phyloP scores from a whole-genome alignment of 2,113 vertebrate genomes.

The Agapornis roseicollis region DNA sequence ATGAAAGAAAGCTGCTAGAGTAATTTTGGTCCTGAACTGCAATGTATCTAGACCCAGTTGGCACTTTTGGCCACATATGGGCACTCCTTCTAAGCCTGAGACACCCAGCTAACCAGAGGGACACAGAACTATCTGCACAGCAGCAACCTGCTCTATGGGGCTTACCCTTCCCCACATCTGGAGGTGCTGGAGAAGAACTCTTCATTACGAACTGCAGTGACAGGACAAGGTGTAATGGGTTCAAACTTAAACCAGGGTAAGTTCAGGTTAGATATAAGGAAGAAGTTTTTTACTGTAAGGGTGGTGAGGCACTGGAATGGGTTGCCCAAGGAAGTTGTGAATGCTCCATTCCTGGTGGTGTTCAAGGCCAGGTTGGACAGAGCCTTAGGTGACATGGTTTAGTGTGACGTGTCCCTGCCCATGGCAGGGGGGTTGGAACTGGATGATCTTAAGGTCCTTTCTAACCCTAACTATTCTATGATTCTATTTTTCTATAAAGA shows the following conservation, averaged over 20 bases:
- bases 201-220: background rate
- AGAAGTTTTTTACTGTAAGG: background rate
- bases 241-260: background rate
- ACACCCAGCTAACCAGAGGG: background rate
- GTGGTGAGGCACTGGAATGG: background rate
- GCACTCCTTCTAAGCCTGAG: background rate
- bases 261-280: background rate
- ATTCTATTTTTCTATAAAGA: background rate
- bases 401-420: background rate
- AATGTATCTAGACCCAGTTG: background rate
- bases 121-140: background rate
- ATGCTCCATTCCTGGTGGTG: background rate
- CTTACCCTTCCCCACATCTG: rapidly evolving
- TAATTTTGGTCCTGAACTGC: background rate
- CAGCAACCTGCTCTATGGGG: rapidly evolving
- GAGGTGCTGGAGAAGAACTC: background rate
- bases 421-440: background rate
- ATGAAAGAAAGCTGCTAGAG: background rate
- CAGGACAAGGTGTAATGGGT: background rate
- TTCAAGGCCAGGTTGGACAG: background rate
- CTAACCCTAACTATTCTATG: too few species aligned
- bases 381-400: background rate
- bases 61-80: background rate
- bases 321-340: background rate
- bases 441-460: too few species aligned